Conservation (phyloP, 2,797 vertebrate genomes). For the Huso huso region DNA sequence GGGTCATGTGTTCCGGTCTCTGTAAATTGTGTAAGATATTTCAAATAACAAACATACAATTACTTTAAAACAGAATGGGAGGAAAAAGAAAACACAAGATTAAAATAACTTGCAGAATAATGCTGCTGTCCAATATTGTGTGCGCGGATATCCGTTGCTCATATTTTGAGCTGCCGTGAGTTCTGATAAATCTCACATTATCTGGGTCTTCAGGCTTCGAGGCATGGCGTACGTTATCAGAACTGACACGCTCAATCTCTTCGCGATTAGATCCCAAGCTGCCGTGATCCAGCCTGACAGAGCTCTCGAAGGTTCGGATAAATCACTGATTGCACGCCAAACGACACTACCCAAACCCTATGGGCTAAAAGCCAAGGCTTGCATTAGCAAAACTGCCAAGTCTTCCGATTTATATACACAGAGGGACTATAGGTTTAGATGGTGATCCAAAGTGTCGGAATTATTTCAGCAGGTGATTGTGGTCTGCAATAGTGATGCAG, state of each 20-base stretch:
- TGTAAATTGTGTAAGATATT: constrained; percentile 5
- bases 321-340: constrained; percentile 38
- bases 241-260: constrained; percentile 55
- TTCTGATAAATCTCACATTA: constrained; percentile 62
- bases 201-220: constrained; percentile 54
- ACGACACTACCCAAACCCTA: constrained; percentile 16
- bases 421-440: too few species aligned
- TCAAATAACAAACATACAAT: constrained; percentile 34
- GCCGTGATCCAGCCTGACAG: constrained; percentile 36
- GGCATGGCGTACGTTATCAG: constrained; percentile 51
- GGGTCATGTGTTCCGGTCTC: too few species aligned
- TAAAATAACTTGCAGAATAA: constrained; percentile 34
- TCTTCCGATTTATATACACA: too few species aligned
- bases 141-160: constrained; percentile 38
- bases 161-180: constrained; percentile 34
- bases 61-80: constrained; percentile 9
- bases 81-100: constrained; percentile 13
- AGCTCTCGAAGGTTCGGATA: constrained; percentile 36
- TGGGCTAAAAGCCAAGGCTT: background rate
- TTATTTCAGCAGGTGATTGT: too few species aligned
- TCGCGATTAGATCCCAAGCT: constrained; percentile 53
- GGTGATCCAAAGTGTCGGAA: too few species aligned
- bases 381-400: too few species aligned
- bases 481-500: too few species aligned
- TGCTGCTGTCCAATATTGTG: constrained; percentile 21